These are phyloP conservation scores for Poeciliopsis gracilis DNA, from an alignment of 2,797 vertebrate species.

Conservation along the genomic window DNA sequence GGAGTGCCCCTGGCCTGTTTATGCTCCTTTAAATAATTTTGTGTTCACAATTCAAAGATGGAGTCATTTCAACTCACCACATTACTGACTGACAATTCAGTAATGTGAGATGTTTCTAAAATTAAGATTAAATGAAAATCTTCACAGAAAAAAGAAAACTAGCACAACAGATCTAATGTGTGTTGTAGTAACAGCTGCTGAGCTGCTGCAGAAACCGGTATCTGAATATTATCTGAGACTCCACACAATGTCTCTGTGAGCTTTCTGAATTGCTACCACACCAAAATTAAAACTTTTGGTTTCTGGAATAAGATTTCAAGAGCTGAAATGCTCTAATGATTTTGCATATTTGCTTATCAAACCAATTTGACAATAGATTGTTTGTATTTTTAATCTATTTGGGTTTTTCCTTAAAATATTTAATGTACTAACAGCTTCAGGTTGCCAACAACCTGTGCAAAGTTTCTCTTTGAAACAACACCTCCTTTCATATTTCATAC, in stretches of 20 bases:
- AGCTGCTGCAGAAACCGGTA: background rate
- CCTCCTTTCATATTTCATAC: background rate
- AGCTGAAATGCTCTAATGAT: background rate
- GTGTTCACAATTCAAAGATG: background rate
- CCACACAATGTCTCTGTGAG: background rate
- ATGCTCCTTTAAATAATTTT: background rate
- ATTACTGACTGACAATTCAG: too few relatives aligned
- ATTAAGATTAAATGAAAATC: background rate
- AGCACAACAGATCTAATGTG: too few relatives aligned
- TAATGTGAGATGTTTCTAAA: background rate
- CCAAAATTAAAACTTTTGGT: background rate
- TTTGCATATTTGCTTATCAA: background rate
- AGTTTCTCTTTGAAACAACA: background rate
- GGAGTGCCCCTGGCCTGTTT: background rate
- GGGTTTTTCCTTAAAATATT: background rate
- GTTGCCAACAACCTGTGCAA: too few relatives aligned
- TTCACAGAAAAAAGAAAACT: background rate
- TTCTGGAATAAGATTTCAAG: background rate
- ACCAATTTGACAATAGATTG: background rate
- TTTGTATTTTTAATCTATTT: background rate
- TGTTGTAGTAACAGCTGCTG: too few relatives aligned
- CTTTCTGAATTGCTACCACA: background rate
- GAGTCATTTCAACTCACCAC: background rate
- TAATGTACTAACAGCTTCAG: background rate
- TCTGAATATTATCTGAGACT: background rate